These are phyloP conservation scores for Melanchra persicariae DNA, from an alignment of 2,888 invertebrate species.

Conservation along the genomic window DNA sequence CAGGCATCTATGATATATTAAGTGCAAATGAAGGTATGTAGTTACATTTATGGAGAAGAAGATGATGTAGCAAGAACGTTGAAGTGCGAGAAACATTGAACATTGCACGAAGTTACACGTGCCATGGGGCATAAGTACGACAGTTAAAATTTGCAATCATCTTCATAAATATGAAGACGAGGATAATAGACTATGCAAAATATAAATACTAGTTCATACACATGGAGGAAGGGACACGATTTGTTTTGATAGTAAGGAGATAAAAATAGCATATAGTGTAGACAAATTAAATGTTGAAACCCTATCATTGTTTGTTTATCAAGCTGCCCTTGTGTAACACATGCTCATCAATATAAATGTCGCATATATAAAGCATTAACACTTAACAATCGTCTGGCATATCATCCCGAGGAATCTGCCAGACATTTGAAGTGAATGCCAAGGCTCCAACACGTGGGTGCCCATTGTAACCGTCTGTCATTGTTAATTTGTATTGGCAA, in stretches of 20 bases:
- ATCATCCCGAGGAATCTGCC: slow-evolving; percentile 86
- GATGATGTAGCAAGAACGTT: too few species aligned
- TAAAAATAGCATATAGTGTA: slow-evolving; percentile 4
- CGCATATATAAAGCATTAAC: slow-evolving; percentile 76
- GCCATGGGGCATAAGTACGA: slow-evolving; percentile 5
- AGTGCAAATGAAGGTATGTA: slow-evolving; percentile 15
- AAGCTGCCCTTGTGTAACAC: slow-evolving; percentile 56
- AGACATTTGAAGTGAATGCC: slow-evolving; percentile 86
- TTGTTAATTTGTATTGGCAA: slow-evolving; percentile 83
- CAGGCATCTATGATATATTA: slow-evolving; percentile 4
- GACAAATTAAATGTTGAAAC: slow-evolving; percentile 33
- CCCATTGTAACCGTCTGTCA: slow-evolving; percentile 81
- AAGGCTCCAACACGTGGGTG: slow-evolving; percentile 86
- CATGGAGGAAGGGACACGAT: neutral
- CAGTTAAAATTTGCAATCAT: slow-evolving; percentile 42
- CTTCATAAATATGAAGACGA: slow-evolving; percentile 29
- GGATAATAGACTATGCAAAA: slow-evolving; percentile 21
- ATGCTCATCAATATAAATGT: slow-evolving; percentile 78
- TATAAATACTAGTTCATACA: slow-evolving; percentile 14
- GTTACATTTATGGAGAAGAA: slow-evolving; percentile 18
- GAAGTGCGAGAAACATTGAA: too few species aligned
- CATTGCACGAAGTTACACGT: too few species aligned
- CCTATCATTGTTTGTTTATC: slow-evolving; percentile 29
- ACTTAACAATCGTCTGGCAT: slow-evolving; percentile 80
- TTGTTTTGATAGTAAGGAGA: neutral